Conservation (phyloP, 2,888 invertebrate genomes). For the Mesoligia furuncula region DNA sequence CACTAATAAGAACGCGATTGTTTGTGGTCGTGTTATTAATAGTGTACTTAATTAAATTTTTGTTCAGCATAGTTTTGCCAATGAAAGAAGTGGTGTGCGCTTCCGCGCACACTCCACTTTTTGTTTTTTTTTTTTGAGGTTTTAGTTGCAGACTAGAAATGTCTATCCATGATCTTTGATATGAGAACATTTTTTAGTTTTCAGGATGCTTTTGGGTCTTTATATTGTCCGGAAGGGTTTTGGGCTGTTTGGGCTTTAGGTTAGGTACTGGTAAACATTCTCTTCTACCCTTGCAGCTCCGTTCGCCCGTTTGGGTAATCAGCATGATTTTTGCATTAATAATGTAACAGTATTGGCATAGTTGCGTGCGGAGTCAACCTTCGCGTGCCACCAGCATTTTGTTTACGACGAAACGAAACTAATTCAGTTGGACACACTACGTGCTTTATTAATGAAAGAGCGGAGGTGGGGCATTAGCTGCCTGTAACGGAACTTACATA, state of each 20-base stretch:
- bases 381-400: conserved; percentile 65
- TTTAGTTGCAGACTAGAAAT: neutral
- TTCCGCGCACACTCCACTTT: too few species aligned
- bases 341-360: conserved; percentile 44
- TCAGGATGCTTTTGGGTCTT: neutral
- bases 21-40: conserved; percentile 37
- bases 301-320: neutral
- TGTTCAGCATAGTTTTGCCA: conserved; percentile 14
- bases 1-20: conserved; percentile 39
- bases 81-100: conserved; percentile 8
- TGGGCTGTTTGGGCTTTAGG: neutral
- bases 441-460: conserved; percentile 78
- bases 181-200: neutral
- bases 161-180: neutral
- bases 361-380: conserved; percentile 64
- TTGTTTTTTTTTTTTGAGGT: neutral
- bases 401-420: conserved; percentile 66
- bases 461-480: conserved; percentile 72
- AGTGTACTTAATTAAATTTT: conserved; percentile 6
- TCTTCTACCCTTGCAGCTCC: neutral
- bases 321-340: conserved; percentile 23
- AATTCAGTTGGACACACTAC: conserved; percentile 71
- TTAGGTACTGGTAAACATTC: neutral
- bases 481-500: conserved; percentile 81
- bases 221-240: neutral